Evolutionary conservation across 2,113 vertebrate genomes (phyloP), one percentile per base, ranked within the genome.

Genomic region (Apaloderma vittatum): DNA sequence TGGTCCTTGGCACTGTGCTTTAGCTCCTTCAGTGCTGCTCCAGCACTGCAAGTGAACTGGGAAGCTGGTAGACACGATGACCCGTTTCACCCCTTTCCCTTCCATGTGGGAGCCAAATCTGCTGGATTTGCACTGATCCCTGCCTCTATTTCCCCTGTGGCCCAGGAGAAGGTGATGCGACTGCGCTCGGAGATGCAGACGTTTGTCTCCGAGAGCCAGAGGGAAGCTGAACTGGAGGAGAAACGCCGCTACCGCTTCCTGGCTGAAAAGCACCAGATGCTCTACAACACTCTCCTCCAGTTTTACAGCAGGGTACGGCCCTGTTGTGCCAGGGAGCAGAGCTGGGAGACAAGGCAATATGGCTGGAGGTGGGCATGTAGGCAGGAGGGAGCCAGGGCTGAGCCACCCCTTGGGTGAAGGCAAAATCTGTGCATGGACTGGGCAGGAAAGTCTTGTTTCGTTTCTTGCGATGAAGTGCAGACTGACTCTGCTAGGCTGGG

Each of bases 231-330:
- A 78, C 96, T 98, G 92, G 99, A 99, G 92, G 99, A 99, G 97
- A 99, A 99, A 96, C 98, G 99, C 45, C 98, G 99, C 73, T 99
- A 99, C 70, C 99, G 99, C 54, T 99, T 99, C 97, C 97, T 99
- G 97, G 99, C 99, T 3, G 99, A 99, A 97, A 99, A 99, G 91
- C 99, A 99, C 97, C 99, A 99, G 36, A 89, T 98, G 51, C 97
- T 99, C 13, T 98, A 98, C 95, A 98, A 78, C 80, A 97, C 97
- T 37, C 97, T 98, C 62, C 90, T 98, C 22, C 98, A 98, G 89
- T 98, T 98, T 63, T 98, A 98, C 22, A 97, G 89, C 96, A 97
- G 98, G 97, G 98, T 98, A 94, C 13, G 91, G 40, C 57, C 67
- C 43, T 19, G 72, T n/a, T 1, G 0, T 24, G 63, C 36, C 1